Conservation (phyloP, 1,140 invertebrate species). For the Proales similis region DNA sequence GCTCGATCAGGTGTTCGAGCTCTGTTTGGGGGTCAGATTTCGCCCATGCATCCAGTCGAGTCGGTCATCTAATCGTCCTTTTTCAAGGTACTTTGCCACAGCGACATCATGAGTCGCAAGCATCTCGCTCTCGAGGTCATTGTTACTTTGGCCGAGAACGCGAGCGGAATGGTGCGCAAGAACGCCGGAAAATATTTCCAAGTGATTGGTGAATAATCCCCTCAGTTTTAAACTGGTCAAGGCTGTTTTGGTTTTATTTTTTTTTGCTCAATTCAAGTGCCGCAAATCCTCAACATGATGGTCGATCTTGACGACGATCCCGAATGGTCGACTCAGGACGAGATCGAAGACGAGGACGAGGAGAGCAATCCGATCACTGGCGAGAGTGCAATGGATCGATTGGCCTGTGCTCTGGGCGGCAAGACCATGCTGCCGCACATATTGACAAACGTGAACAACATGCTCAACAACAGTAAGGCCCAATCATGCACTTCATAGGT, state of each 20-base stretch:
- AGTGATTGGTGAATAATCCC: slow-evolving; percentile 48
- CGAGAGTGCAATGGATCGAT: slow-evolving; percentile 86
- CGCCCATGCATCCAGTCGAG: background rate
- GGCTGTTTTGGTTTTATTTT: background rate
- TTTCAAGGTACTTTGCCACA: slow-evolving; percentile 8
- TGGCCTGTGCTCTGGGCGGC: slow-evolving; percentile 79
- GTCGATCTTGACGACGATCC: slow-evolving; percentile 87
- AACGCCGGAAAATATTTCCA: slow-evolving; percentile 68
- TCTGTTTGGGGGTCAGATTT: slow-evolving; percentile 75
- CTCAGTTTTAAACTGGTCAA: background rate
- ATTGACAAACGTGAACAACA: slow-evolving; percentile 70
- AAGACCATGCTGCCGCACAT: slow-evolving; percentile 87
- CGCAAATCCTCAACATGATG: slow-evolving; percentile 85
- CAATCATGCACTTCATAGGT: slow-evolving; percentile 59
- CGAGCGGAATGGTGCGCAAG: slow-evolving; percentile 88
- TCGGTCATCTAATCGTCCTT: too few species aligned
- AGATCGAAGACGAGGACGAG: slow-evolving; percentile 64
- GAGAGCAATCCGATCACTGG: slow-evolving; percentile 64
- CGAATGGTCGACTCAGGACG: slow-evolving; percentile 69
- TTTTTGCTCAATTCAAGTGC: slow-evolving; percentile 56
- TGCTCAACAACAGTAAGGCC: slow-evolving; percentile 79
- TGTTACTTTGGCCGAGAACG: slow-evolving; percentile 86
- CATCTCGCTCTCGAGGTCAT: slow-evolving; percentile 86
- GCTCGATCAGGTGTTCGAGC: slow-evolving; percentile 73
- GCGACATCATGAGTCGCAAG: slow-evolving; percentile 48